phyloP scores from a whole-genome alignment of 2,888 invertebrate genomes.

The Drosophila imparisetae region DNA sequence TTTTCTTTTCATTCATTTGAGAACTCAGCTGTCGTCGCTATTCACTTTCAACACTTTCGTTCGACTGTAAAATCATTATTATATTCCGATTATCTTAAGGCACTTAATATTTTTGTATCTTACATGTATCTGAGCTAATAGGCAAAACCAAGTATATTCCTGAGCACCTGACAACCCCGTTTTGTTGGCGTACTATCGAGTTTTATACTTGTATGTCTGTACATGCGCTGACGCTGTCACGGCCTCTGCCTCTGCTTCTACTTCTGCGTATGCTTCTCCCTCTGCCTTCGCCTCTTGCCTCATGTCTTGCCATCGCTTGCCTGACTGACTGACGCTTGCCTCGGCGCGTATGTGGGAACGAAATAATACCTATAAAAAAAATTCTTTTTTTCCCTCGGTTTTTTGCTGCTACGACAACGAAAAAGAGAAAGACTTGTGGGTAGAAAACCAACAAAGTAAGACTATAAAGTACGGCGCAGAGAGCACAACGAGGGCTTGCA shows the following conservation, averaged over 20 bases:
- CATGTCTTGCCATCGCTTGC: conserved; percentile 49
- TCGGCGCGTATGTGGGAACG: conserved; percentile 81
- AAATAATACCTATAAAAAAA: conserved; percentile 77
- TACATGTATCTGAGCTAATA: neutral
- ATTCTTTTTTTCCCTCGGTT: conserved; percentile 49
- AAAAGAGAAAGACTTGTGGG: conserved; percentile 84
- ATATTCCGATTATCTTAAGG: neutral
- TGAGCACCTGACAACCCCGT: conserved; percentile 60
- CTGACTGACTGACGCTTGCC: conserved; percentile 73
- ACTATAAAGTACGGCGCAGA: conserved; percentile 71
- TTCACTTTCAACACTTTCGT: neutral
- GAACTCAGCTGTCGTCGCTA: neutral
- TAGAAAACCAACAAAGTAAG: conserved; percentile 82
- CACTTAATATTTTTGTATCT: neutral
- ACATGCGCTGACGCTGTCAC: conserved; percentile 78
- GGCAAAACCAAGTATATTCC: neutral
- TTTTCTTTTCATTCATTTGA: neutral
- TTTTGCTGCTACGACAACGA: conserved; percentile 64
- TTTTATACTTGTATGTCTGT: conserved; percentile 67
- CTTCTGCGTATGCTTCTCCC: conserved; percentile 59
- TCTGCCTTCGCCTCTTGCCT: conserved; percentile 27
- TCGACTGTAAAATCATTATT: neutral
- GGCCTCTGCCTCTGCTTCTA: conserved; percentile 68
- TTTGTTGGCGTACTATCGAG: conserved; percentile 68
- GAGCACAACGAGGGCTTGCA: conserved; percentile 37